Conservation (phyloP, 2,888 invertebrate species). For the Drosophila prolongata region DNA sequence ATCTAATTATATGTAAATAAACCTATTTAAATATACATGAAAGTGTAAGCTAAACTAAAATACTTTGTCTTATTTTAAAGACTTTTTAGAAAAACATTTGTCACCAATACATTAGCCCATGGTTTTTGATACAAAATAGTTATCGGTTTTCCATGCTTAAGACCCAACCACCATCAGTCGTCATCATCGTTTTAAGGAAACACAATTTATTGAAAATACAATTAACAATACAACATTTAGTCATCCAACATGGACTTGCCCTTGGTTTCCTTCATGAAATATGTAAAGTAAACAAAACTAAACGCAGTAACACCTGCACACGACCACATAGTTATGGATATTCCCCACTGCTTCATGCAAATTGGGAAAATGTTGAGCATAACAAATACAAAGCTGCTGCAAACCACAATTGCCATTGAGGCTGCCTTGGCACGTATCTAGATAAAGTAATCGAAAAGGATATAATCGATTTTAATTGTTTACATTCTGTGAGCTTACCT, state of each 20-base stretch:
- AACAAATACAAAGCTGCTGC: slow-evolving; percentile 72
- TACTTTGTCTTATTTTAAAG: no score
- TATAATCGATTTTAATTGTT: background rate
- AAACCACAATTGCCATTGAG: slow-evolving; percentile 64
- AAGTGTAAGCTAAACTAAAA: slow-evolving; percentile 47
- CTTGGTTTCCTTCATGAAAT: slow-evolving; percentile 78
- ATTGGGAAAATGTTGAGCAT: slow-evolving; percentile 79
- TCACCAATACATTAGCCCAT: no score
- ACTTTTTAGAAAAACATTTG: no score
- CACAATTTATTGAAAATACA: background rate
- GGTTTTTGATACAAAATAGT: no score
- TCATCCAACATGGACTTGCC: slow-evolving; percentile 70
- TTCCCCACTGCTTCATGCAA: slow-evolving; percentile 58
- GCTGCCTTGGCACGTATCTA: slow-evolving; percentile 79
- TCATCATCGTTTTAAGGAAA: no score
- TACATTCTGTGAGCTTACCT: slow-evolving; percentile 58
- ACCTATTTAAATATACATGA: slow-evolving; percentile 72
- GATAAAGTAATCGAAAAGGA: background rate
- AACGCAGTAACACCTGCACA: slow-evolving; percentile 58
- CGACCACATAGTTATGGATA: slow-evolving; percentile 73
- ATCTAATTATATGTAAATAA: slow-evolving; percentile 69
- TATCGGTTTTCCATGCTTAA: no score
- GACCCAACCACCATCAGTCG: no score
- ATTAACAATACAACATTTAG: slow-evolving; percentile 7
- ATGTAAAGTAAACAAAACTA: slow-evolving; percentile 64